These are phyloP conservation scores for Mythimna vitellina DNA, from an alignment of 2,888 invertebrate species.

Conservation along the genomic window DNA sequence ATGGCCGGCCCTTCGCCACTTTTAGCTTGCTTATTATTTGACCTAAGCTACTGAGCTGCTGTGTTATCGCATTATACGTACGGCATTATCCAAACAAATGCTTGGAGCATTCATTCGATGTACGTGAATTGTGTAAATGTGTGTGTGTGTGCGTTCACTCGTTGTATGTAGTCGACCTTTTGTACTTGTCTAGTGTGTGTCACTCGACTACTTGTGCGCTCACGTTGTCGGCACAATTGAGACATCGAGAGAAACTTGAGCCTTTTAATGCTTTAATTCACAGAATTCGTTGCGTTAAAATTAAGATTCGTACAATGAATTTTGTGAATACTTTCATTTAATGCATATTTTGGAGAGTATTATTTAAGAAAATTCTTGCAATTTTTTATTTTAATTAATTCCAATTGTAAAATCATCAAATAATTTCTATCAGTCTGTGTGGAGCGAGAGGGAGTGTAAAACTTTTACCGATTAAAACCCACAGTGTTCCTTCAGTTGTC, in stretches of 20 bases:
- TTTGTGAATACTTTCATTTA: constrained; percentile 9
- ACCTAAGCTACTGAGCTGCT: no score
- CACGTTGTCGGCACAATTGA: constrained; percentile 41
- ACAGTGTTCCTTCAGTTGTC: no score
- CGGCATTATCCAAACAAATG: background rate
- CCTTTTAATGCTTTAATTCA: constrained; percentile 41
- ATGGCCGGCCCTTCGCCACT: no score
- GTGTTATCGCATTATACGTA: background rate
- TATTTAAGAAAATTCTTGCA: background rate
- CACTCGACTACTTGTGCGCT: constrained; percentile 15
- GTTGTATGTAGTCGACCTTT: background rate
- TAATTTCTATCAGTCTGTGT: no score
- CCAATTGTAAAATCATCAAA: background rate
- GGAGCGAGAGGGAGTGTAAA: no score
- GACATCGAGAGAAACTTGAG: constrained; percentile 41
- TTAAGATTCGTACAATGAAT: constrained; percentile 17
- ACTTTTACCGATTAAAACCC: no score
- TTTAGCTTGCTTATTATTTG: no score
- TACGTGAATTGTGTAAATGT: background rate
- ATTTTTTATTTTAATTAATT: background rate
- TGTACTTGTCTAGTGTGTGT: background rate
- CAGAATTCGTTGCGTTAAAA: constrained; percentile 13
- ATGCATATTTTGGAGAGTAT: background rate
- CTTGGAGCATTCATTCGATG: background rate
- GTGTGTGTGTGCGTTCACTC: no score